Base-by-base conservation (phyloP, 2,888 invertebrate genomes). In the Ernsta delagoae region DNA sequence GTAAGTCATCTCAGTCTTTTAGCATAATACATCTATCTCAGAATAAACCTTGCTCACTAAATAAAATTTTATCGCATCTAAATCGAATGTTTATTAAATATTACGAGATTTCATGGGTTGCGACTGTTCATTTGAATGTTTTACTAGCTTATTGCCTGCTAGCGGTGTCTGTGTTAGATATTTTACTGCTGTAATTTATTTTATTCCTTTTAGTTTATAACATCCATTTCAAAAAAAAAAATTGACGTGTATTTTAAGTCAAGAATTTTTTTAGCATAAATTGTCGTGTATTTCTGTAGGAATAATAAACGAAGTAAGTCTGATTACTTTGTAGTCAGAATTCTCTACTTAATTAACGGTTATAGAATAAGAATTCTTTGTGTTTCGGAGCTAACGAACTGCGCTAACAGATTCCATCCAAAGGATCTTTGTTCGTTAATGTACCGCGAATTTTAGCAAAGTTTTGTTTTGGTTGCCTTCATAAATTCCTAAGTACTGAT, bases 361-460 rank as follows among this genome's bases (percentile, higher is more conserved):
- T 45, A 50, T 65, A 59, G 48, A 68, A 71, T 77, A 79, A 65
- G 71, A 73, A 73, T 67, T 77, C 78, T 75, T 83, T 83, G 80
- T 81, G 73, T 70, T 61, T 31, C 45, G 54, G 57, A 39, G 24
- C 62, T 68, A 68, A 62, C 62, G 70, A 66, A 71, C 65, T 69
- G 70, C 71, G 74, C 75, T 70, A 75, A 77, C 72, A 72, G 75
- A 76, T 70, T 67, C 70, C 72, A 63, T 56, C 69, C 45, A 79
- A 77, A 65, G 74, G 73, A 70, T 54, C 73, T 71, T 78, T 84
- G 83, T 82, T 79, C 70, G 74, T 71, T 80, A 80, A 84, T 82
- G 83, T 78, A 72, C 73, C 72, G 74, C 66, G 67, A 71, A 80
- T 74, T 77, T 77, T 78, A 78, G 78, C 77, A 70, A 69, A 73